These are phyloP conservation scores for Trachymyrmex cornetzi DNA, from an alignment of 1,140 invertebrate species.

Conservation along the genomic window DNA sequence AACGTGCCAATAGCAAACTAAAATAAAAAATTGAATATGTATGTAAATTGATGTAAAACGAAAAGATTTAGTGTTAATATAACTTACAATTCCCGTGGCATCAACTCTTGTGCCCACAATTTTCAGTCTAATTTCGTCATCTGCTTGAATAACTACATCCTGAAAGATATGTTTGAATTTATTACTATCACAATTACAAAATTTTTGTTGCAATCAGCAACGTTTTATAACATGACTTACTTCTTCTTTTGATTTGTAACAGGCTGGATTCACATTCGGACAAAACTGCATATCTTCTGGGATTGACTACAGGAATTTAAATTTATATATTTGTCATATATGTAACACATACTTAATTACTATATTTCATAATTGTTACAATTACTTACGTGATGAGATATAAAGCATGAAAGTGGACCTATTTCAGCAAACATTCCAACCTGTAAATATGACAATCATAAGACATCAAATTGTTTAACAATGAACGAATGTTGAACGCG, in stretches of 20 bases:
- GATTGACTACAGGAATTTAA: conserved; percentile 93
- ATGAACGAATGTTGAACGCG: background rate
- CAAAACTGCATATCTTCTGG: conserved; percentile 99
- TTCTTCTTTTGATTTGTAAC: conserved; percentile 99
- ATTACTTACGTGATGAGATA: conserved; percentile 97
- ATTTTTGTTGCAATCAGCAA: background rate
- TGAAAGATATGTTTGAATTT: conserved; percentile 77
- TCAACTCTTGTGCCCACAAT: conserved; percentile 99
- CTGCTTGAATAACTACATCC: conserved; percentile 98
- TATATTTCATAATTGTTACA: conserved; percentile 5
- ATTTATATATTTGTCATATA: background rate
- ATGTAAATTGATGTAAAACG: conserved; percentile 52
- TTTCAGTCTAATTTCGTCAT: conserved; percentile 99
- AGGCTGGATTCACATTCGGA: conserved; percentile 98
- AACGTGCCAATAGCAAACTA: conserved; percentile 99
- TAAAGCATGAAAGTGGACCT: conserved; percentile 99
- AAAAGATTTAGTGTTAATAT: conserved; percentile 53
- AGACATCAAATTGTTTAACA: conserved; percentile 16
- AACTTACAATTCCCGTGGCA: conserved; percentile 95
- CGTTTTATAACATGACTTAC: conserved; percentile 80
- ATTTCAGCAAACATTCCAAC: conserved; percentile 99
- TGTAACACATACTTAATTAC: background rate
- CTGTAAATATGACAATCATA: conserved; percentile 86
- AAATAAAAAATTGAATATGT: conserved; percentile 79
- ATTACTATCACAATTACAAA: background rate